These are phyloP conservation scores for Schizaphis graminum DNA, from an alignment of 2,888 invertebrate species.

Conservation along the genomic window DNA sequence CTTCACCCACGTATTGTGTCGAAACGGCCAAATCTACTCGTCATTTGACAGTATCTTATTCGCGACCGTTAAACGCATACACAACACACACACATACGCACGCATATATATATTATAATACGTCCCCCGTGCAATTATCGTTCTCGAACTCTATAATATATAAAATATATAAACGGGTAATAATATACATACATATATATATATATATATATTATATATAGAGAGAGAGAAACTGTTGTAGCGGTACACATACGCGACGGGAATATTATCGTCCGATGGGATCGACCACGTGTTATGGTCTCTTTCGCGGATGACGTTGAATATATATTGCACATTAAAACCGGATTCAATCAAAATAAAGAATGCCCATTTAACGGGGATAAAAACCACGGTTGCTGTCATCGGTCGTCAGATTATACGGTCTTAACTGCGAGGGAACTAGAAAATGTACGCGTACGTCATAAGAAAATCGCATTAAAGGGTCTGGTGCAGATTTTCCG, in stretches of 20 bases:
- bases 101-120: not conserved
- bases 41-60: not conserved
- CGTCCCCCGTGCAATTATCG: conserved; percentile 37
- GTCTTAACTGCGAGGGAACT: not conserved
- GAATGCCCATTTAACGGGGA: not conserved
- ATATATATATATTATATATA: not conserved
- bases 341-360: conserved; percentile 57
- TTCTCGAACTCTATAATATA: not conserved
- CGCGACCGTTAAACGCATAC: not conserved
- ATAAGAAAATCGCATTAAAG: not conserved
- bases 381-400: not conserved
- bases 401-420: not conserved
- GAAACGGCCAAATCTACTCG: conserved; percentile 20
- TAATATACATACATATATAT: not conserved
- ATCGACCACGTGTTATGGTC: conserved; percentile 44
- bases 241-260: not conserved
- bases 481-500: not conserved
- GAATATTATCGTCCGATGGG: conserved; percentile 43
- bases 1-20: not conserved
- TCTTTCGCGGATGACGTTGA: conserved; percentile 40
- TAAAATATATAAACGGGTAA: not conserved
- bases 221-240: not conserved
- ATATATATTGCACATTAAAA: conserved; percentile 62
- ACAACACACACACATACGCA: not conserved
- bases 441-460: not conserved